These are phyloP conservation scores for Drosophila virilis DNA, from an alignment of 1,140 invertebrate genomes.

Conservation along the genomic window DNA sequence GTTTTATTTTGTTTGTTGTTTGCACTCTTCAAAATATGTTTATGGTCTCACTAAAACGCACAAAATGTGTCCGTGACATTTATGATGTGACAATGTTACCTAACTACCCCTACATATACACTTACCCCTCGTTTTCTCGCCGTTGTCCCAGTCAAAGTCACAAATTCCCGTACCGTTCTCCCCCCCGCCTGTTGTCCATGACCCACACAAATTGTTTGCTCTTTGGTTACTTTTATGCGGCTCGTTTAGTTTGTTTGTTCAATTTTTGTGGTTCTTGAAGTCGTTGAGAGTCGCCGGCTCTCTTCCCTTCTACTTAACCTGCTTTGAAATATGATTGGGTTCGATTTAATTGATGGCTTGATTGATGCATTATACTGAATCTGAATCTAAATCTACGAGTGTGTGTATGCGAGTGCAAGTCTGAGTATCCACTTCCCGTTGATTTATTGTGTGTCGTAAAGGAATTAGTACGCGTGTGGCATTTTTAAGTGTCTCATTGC, in stretches of 20 bases:
- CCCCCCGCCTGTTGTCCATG: not conserved
- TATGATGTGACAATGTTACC: slow-evolving; percentile 77
- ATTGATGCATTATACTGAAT: slow-evolving; percentile 41
- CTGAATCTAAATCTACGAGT: not conserved
- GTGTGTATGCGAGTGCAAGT: slow-evolving; percentile 8
- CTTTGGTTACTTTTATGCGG: slow-evolving; percentile 62
- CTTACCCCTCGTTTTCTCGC: not conserved
- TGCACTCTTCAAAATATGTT: slow-evolving; percentile 70
- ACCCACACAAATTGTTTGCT: slow-evolving; percentile 58
- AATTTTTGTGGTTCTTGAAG: slow-evolving; percentile 41
- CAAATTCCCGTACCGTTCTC: slow-evolving; percentile 2
- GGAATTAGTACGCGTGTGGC: slow-evolving; percentile 40
- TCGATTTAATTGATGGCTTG: slow-evolving; percentile 59
- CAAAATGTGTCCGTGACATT: slow-evolving; percentile 79
- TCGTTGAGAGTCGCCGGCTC: slow-evolving; percentile 1
- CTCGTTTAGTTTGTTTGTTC: slow-evolving; percentile 63
- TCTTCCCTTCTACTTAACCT: slow-evolving; percentile 6
- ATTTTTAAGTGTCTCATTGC: slow-evolving; percentile 28
- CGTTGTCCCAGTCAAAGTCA: slow-evolving; percentile 27
- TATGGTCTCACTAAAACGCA: slow-evolving; percentile 68
- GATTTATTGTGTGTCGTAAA: slow-evolving; percentile 46
- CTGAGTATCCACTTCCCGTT: slow-evolving; percentile 33
- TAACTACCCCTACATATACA: slow-evolving; percentile 27
- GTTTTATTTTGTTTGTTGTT: slow-evolving; percentile 66
- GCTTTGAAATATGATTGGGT: slow-evolving; percentile 51